phyloP scores from a whole-genome alignment of 2,797 vertebrate species.

The Hybognathus amarus region DNA sequence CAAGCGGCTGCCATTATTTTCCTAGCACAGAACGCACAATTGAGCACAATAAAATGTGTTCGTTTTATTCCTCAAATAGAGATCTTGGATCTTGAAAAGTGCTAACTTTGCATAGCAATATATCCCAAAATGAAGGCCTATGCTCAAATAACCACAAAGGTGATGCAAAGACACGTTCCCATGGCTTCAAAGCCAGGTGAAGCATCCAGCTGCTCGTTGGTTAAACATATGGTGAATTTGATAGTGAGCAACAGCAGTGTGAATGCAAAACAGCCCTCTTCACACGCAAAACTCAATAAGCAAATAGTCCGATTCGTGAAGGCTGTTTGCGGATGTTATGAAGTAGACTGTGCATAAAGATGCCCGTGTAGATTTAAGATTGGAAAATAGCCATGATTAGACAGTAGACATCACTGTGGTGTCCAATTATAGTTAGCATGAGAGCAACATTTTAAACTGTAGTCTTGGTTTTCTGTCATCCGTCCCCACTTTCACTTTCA shows the following conservation, averaged over 20 bases:
- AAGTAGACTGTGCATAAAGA: slow-evolving; percentile 21
- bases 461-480: slow-evolving; percentile 12
- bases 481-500: background rate
- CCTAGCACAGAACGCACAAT: too few relatives aligned
- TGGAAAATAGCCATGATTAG: slow-evolving; percentile 24
- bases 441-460: background rate
- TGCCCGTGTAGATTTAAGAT: slow-evolving; percentile 3
- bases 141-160: background rate
- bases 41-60: background rate
- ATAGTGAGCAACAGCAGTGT: slow-evolving; percentile 24
- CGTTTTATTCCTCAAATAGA: background rate
- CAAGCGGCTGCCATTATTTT: background rate
- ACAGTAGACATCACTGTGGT: background rate
- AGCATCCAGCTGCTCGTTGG: slow-evolving; percentile 18
- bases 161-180: slow-evolving; percentile 8
- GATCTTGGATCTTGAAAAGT: background rate
- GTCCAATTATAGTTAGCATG: slow-evolving; percentile 6
- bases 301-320: slow-evolving; percentile 1
- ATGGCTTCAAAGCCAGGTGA: slow-evolving; percentile 35
- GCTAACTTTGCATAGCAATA: background rate
- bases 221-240: slow-evolving; percentile 33
- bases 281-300: slow-evolving; percentile 8
- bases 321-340: background rate
- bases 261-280: slow-evolving; percentile 26
- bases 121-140: background rate